Conservation (phyloP, 2,888 invertebrate genomes). For the Polydrusus tereticollis region DNA sequence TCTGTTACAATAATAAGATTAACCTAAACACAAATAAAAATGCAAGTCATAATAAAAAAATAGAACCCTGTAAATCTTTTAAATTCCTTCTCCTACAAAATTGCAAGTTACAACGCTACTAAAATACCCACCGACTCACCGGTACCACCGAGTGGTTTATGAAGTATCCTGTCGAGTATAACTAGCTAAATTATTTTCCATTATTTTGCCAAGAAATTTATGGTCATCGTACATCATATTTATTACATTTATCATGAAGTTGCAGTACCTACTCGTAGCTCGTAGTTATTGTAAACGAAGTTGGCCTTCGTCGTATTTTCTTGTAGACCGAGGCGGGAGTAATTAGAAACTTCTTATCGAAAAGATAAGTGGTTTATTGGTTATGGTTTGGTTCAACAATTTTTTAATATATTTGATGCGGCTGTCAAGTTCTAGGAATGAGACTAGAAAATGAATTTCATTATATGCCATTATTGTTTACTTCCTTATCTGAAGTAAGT, state of each 20-base stretch:
- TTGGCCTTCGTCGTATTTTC: constrained; percentile 20
- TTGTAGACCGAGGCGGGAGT: constrained; percentile 14
- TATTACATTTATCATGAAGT: constrained; percentile 38
- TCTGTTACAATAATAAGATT: no score
- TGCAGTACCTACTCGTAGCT: constrained; percentile 23
- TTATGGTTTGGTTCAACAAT: not conserved
- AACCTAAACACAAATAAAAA: no score
- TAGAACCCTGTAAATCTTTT: no score
- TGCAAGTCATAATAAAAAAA: no score
- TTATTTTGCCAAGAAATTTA: constrained; percentile 35
- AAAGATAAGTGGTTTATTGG: constrained; percentile 18
- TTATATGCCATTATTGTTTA: no score
- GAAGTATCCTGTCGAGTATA: constrained; percentile 30
- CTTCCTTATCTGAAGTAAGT: no score
- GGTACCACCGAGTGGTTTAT: constrained; percentile 32
- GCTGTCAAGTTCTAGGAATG: no score
- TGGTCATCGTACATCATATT: constrained; percentile 29
- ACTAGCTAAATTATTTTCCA: constrained; percentile 32
- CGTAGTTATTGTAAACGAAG: constrained; percentile 21
- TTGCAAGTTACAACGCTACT: no score
- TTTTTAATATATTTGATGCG: constrained; percentile 6
- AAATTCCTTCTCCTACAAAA: no score
- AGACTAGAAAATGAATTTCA: no score
- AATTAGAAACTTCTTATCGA: constrained; percentile 30
- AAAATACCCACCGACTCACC: not conserved